Evolutionary conservation across 2,797 vertebrate genomes (phyloP).

Genomic region (Rallus crepitans): DNA sequence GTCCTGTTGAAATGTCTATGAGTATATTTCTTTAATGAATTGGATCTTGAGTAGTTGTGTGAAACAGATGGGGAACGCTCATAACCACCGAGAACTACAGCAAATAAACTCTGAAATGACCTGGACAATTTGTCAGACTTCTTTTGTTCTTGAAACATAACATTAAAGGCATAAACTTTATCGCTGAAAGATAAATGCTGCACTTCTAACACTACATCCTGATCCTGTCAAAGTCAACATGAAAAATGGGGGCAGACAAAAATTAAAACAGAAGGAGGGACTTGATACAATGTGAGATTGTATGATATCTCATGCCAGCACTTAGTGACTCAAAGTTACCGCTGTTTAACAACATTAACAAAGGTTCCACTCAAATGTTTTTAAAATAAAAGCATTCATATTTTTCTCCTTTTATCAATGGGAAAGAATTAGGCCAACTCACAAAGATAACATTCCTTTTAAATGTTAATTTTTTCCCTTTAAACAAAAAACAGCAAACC

Average conservation of each 20-base stretch:
- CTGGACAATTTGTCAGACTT: not conserved
- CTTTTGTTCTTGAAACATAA: conserved; percentile 17
- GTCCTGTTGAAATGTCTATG: not conserved
- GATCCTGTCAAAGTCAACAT: not conserved
- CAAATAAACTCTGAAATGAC: conserved; percentile 8
- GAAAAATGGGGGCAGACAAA: not conserved
- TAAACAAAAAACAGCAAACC: not conserved
- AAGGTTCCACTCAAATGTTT: conserved; percentile 10
- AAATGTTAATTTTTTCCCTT: not conserved
- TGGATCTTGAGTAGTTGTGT: not conserved
- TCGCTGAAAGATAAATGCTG: not conserved
- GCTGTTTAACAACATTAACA: not conserved
- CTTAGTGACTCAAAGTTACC: conserved; percentile 20
- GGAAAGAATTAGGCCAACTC: not conserved
- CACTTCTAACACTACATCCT: conserved; percentile 19
- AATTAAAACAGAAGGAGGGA: not conserved
- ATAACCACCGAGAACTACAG: not conserved
- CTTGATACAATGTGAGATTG: not conserved
- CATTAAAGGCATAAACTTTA: conserved; percentile 11
- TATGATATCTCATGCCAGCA: not conserved
- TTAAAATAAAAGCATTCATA: conserved; percentile 12
- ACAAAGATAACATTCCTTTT: not conserved
- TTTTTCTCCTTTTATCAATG: not conserved
- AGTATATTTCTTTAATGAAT: not conserved
- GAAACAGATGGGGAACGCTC: not conserved